Base-by-base conservation (phyloP, 1,140 invertebrate species). In the Polypedilum vanderplanki region DNA sequence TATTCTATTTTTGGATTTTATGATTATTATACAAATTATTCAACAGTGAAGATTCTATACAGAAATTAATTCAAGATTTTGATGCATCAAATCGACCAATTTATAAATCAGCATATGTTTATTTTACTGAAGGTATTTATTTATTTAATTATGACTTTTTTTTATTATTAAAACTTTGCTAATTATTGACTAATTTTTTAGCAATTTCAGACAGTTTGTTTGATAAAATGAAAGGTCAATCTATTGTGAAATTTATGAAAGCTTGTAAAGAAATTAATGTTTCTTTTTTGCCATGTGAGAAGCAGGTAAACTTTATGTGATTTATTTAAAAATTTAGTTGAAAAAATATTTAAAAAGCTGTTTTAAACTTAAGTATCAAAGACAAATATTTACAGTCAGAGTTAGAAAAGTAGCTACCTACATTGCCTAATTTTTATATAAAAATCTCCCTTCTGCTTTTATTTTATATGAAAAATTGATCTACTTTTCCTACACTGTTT, bases 231-330 rank as follows among this genome's bases (percentile, higher is more conserved):
- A 92, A 92, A 85, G 91, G 94, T 83, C 90, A 91, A 79, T 85
- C 87, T 77, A 87, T 90, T 83, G 90, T 91, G 82, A 97, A 95
- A 86, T 91, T 88, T 85, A 95, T 98, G 81, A 96, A 95, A 87
- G 96, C 94, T 77, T 88, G 97, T 82, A 98, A 97, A 88, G 97
- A 99, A 88, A 97, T 99, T 86, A 98, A 99, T 89, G 95, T 98
- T 83, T 95, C 97, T 79, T 98, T 98, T 86, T 90, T 98, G 80
- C 95, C 97, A 41, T 98, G 97, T 86, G 96, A 99, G 87, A 90
- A 92, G 78, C 95, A 98, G 92, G 95, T 96, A 91, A 87, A 85
- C 83, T 76, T 33, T 33, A 3, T 33, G 70, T 75, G 75, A 18
- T 76, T 74, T 78, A 76, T 76, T 40, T 18, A 76, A 18, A 75